Base-by-base conservation (phyloP, 2,113 vertebrate genomes). In the Morone chrysops region DNA sequence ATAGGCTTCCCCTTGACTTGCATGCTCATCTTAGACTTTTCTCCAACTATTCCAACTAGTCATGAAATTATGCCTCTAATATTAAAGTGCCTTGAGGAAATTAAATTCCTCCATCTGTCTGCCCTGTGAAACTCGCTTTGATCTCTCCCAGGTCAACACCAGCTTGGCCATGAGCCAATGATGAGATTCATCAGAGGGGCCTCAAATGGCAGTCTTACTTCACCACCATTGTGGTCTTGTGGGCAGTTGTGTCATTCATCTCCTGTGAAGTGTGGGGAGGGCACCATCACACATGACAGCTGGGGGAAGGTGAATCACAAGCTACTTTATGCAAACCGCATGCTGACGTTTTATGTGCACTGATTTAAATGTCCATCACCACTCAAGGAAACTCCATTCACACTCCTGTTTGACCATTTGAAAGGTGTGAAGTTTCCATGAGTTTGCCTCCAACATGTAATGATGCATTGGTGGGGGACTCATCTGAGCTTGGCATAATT, bases 121-220 rank as follows among this genome's bases (percentile, higher is more conserved):
- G 75, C 50, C 31, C 11, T 2, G 16, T 59, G 61, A 85, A 75
- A 68, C 62, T 31, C 17, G 12, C 83, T 92, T 90, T 93, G 81
- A 91, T 87, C 82, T 86, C 50, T 75, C 22, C 11, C 59, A 80
- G 79, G 75, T 87, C 75, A 88, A 75, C 68, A 53, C 16, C 1
- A 8, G 61, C 68, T 74, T 40, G 56, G 70, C 63, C 65, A 20
- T 71, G 22, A 87, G 48, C 9, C 36, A n/a, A n/a, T n/a, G n/a
- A n/a, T n/a, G n/a, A n/a, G n/a, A n/a, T n/a, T n/a, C 71, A 85
- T 84, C 67, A 53, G 56, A 54, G 77, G 67, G 18, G 59, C 70
- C 22, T 75, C 50, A 5, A 57, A 71, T 60, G 20, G 38, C 61
- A 40, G 41, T 72, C 70, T 76, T 25, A 54, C 17, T 72, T 71